Evolutionary conservation across 2,797 vertebrate genomes (phyloP), one percentile per base, ranked within the genome.

Genomic region (Myotis pilosus): DNA sequence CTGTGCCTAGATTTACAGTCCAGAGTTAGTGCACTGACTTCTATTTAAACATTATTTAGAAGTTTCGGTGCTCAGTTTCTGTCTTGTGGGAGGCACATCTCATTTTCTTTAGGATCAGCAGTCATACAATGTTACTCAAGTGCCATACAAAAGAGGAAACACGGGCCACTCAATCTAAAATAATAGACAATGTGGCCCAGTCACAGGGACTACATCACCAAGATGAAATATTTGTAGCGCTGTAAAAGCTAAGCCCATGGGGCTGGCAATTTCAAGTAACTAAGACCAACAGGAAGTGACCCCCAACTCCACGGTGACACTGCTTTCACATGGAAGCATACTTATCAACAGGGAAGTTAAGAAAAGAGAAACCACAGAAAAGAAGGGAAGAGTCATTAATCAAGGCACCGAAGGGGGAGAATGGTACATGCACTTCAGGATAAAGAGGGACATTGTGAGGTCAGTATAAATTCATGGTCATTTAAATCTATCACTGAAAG

Each of bases 341-440:
- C 88, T 95, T 96, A 97, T 95, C 93, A 95, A 95, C 92, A 94
- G 55, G 49, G 64, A 96, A 93, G 53, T 95, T 95, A 78, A 91
- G 36, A 89, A 92, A 90, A 90, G 87, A 93, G 55, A 95, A 94
- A 94, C 74, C 78, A 81, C 44, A 92, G 82, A 87, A 91, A 93
- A 90, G 36, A 95, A 94, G 30, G 51, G 38, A 92, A 81, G 74
- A 95, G 85, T 97, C 97, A 97, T 96, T 95, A 96, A 97, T 97
- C 96, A 97, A 96, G 62, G 41, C 82, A 93, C 75, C 16, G 82
- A 89, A 85, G 51, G n/a, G 23, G 30, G 71, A 55, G 89, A 94
- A 93, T 71, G 75, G 64, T 93, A 92, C 91, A 87, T 53, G 38
- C 5, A 74, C 78, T 74, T 92, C 84, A 94, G 86, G 57, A 82